Evolutionary conservation across 2,113 vertebrate species (phyloP), one percentile per base, ranked within the genome.

Genomic region (Tonatia bakeri): DNA sequence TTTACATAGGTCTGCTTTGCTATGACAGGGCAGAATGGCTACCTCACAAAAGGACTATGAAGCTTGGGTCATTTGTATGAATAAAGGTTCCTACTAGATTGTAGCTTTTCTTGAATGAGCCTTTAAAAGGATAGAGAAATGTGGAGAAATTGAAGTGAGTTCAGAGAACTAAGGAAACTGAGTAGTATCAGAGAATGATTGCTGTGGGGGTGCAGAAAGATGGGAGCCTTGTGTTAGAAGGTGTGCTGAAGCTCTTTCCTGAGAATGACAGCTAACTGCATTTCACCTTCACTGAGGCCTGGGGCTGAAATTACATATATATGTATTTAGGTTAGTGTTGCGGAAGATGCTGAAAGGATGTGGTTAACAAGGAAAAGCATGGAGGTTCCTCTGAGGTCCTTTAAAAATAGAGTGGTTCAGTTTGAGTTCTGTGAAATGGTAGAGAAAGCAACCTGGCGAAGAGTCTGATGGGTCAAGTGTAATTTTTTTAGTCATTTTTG

Each of bases 41-140:
- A 75, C 97, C 88, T 97, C 87, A 96, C 83, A 87, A 92, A 90
- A 96, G 91, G 84, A 76, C 93, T 90, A 19, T 87, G 93, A 73
- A 87, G 75, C 84, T 47, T 64, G 84, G 87, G 84, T 91, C 79
- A 64, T 79, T 91, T 56, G 26, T 96, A 54, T 94, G 85, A 83
- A 72, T 67, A 85, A 90, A 90, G 84, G 75, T 92, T 94, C 80
- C 54, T 85, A 33, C 67, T 56, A 33, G 76, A 79, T 90, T 97
- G 79, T 90, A 93, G 47, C 31, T 85, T 64, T 87, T 93, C 85
- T 67, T 95, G 28, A 89, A 75, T 61, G 61, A 59, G 52, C 22
- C 94, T 47, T 95, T 92, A 81, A 93, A 95, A 90, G 45, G 31
- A 19, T 64, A 83, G 31, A 90, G 45, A 73, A 31, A 87, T 64